A percentile compares a stretch with the other conserved stretches of the same genome.
Conservation (phyloP, 2,888 invertebrate species). For the Scaptomyza reducta region DNA sequence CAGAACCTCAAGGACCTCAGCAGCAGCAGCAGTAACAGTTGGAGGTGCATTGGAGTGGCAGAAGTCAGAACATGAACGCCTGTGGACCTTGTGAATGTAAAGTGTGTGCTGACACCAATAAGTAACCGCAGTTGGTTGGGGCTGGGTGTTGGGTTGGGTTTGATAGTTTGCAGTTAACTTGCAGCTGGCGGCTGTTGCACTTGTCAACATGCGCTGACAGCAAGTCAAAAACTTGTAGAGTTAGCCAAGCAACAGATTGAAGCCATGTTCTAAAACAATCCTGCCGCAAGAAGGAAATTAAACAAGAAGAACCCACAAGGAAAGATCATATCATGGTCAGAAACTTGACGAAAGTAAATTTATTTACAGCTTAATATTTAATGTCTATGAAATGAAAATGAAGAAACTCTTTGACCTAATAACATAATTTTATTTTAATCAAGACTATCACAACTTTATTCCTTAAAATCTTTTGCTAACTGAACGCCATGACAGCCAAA, state of each 20-base stretch:
- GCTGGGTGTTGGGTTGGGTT: background rate
- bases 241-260: constrained; percentile 9
- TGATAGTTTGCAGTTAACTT: constrained; percentile 24
- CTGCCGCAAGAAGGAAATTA: background rate
- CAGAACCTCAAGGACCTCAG: constrained; percentile 20
- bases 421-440: background rate
- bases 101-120: constrained; percentile 31
- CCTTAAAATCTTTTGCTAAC: background rate
- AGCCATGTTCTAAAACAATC: background rate
- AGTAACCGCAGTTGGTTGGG: constrained; percentile 18
- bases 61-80: constrained; percentile 22
- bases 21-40: background rate
- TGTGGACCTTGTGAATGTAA: constrained; percentile 28
- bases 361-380: no score
- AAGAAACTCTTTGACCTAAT: background rate
- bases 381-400: background rate
- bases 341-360: no score
- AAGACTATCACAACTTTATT: background rate
- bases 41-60: constrained; percentile 5
- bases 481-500: constrained; percentile 5
- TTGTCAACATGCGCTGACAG: constrained; percentile 62
- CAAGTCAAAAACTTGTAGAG: constrained; percentile 21
- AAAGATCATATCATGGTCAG: no score
- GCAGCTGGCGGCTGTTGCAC: constrained; percentile 62
- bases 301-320: background rate